These are phyloP conservation scores for Caenorhabditis sp. DNA, from an alignment of 2,888 invertebrate species.

Conservation along the genomic window DNA sequence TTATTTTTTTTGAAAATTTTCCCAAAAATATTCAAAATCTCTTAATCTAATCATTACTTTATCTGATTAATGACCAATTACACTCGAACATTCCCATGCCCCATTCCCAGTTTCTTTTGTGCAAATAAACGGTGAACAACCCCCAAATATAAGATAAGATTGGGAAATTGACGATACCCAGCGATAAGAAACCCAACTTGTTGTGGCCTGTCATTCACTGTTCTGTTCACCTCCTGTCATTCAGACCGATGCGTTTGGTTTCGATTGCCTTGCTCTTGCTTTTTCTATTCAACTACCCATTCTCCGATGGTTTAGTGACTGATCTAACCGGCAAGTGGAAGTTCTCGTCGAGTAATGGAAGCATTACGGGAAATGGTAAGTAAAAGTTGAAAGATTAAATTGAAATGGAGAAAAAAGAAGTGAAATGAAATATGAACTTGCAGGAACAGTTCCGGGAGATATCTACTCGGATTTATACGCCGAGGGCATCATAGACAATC, in stretches of 20 bases:
- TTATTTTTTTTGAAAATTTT: no score
- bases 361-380: slow-evolving; percentile 53
- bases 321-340: slow-evolving; percentile 52
- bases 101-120: not conserved
- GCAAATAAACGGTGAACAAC: no score
- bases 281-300: no score
- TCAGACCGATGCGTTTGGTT: not conserved
- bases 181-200: no score
- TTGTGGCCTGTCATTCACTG: not conserved
- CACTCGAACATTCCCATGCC: not conserved
- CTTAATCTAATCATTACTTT: no score
- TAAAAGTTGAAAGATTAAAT: no score
- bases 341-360: slow-evolving; percentile 41
- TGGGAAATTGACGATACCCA: not conserved
- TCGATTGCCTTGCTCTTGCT: slow-evolving; percentile 15
- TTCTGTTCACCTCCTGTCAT: not conserved
- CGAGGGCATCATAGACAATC: slow-evolving; percentile 72
- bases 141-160: slow-evolving; percentile 15
- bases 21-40: no score
- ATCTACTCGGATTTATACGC: slow-evolving; percentile 76
- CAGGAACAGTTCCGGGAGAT: slow-evolving; percentile 78
- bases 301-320: no score
- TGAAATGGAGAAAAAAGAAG: no score
- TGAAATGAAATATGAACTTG: not conserved
- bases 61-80: no score